A percentile compares a stretch with the other conserved stretches of the same genome.
Conservation (phyloP, 2,888 invertebrate species). For the Euproctis similis region DNA sequence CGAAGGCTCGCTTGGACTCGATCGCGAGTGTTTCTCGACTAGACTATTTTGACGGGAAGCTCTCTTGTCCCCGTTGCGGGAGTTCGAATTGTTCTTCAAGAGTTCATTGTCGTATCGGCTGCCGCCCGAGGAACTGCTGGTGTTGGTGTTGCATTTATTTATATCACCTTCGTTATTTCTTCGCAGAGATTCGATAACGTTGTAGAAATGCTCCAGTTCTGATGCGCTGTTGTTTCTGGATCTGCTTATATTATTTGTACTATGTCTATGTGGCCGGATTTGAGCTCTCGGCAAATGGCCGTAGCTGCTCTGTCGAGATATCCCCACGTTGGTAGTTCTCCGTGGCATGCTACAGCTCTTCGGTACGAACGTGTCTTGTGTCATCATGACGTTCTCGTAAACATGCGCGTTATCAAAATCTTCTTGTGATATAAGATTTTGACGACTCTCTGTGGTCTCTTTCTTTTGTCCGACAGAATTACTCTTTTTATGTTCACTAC, state of each 20-base stretch:
- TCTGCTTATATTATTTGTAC: conserved; percentile 47
- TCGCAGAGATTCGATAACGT: conserved; percentile 53
- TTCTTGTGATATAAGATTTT: conserved; percentile 62
- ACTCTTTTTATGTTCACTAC: conserved; percentile 60
- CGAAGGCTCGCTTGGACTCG: conserved; percentile 32
- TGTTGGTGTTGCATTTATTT: conserved; percentile 39
- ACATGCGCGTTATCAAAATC: conserved; percentile 58
- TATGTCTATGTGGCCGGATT: conserved; percentile 49
- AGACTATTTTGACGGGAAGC: conserved; percentile 54
- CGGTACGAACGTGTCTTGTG: conserved; percentile 50
- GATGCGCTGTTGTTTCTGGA: conserved; percentile 43
- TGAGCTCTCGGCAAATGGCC: conserved; percentile 56
- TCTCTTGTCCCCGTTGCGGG: conserved; percentile 23
- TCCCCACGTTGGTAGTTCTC: conserved; percentile 44
- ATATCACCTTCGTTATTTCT: conserved; percentile 29
- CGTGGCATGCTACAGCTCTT: conserved; percentile 70
- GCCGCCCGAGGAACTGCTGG: conserved; percentile 53
- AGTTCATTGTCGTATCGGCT: conserved; percentile 33
- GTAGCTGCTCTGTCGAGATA: conserved; percentile 59
- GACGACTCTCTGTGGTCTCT: conserved; percentile 64
- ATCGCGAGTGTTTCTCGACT: conserved; percentile 40
- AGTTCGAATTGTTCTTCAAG: conserved; percentile 25
- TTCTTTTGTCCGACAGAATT: conserved; percentile 63
- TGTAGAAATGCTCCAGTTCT: conserved; percentile 59
- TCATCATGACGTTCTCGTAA: conserved; percentile 58